Base-by-base conservation (phyloP, 92 coral and sea anemone genomes). In the Palythoa heliodiscus region DNA sequence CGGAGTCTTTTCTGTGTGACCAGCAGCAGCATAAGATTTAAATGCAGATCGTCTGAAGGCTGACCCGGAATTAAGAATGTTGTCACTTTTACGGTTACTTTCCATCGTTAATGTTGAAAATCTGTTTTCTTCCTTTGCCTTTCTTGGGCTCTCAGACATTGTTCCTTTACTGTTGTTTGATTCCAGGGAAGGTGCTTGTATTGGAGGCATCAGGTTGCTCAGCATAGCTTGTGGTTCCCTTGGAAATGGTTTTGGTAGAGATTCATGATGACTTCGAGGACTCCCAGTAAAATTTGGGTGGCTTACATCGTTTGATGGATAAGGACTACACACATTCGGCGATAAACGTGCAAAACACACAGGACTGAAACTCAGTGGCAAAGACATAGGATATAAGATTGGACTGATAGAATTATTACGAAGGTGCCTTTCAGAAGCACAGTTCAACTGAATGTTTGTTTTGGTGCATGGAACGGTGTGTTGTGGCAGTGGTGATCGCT, bases 171-270 rank as follows among this genome's bases (percentile, higher is more conserved):
- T 60, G 19, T 52, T 77, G 11, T 58, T 58, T 35, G 70, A 7
- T n/a, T 23, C 71, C 39, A 23, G 22, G n/a, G 9, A 12, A 60
- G 71, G 16, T 17, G 25, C 37, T 39, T 25, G 71, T 13, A 60
- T 9, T 15, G 83, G 72, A 14, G 52, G 71, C 71, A 78, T 58
- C 53, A 60, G 10, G 13, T 48, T 39, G 83, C 37, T 78, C 47
- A 20, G 9, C 83, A 61, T 39, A 43, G 17, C 12, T 38, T 77
- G 50, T 57, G 83, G 70, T 37, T 78, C 70, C 55, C 20, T 3
- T 60, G 70, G 54, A 17, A 61, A n/a, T 60, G 83, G 71, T 38
- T 60, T 78, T 19, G 71, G 70, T 39, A 38, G 71, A 78, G 83
- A 61, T 38, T 16, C 57, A 20, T 40, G 47, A 17, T 64, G 53